Base-by-base conservation (phyloP, 2,797 vertebrate genomes). In the Helarctos malayanus region DNA sequence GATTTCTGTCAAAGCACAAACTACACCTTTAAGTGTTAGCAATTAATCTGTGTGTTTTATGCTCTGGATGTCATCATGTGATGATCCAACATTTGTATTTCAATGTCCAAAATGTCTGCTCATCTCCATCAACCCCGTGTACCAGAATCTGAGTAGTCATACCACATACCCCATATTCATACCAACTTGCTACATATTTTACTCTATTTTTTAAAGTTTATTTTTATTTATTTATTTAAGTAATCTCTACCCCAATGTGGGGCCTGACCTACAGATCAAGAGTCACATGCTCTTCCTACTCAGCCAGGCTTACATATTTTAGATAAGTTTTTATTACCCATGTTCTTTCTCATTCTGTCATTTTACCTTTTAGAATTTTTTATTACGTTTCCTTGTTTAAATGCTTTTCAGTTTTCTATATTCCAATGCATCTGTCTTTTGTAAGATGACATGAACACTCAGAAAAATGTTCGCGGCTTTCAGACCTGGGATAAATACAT, bases 391-490 rank as follows among this genome's bases (percentile, higher is more conserved):
- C 13, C 18, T 69, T 49, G 65, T 54, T 91, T 83, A 71, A 61
- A 71, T 75, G 19, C 35, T 56, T 91, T 78, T 35, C 32, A 45
- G 27, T 91, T 83, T 80, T 82, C 25, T 45, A 68, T 82, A 86
- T 83, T 89, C 12, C 5, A 89, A 88, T 45, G 11, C 10, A 54
- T 87, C 29, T 71, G n/a, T 91, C 49, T 89, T 94, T 92, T 69
- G 3, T 21, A 89, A 81, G 32, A 87, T 71, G 8, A 65, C 29
- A 75, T 41, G 59, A 75, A 83, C 32, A 79, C n/a, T 93, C 35
- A 87, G 82, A 90, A 94, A 78, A 97, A 83, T 38, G 6, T 86
- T 90, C 82, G 79, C 13, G 83, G 80, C 56, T 14, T 68, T 92
- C 49, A 83, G 15, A 65, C 13, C 45, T 87, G 5, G 32, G 18